Evolutionary conservation across 2,797 vertebrate genomes (phyloP).

Genomic region (Tangara arthus): DNA sequence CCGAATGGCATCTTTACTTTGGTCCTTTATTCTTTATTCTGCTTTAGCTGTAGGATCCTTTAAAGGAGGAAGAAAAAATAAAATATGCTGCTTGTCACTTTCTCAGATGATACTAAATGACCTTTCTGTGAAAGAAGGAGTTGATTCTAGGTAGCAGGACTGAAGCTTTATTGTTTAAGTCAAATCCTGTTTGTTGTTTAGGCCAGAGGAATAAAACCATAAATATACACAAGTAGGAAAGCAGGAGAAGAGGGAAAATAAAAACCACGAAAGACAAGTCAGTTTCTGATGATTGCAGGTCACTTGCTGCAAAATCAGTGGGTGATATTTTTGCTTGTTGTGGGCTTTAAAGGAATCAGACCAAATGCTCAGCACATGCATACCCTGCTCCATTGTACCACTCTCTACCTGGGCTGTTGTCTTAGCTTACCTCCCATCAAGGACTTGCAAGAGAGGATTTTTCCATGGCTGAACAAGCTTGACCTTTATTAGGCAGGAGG

Average conservation of each 20-base stretch:
- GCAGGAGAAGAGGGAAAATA: background rate
- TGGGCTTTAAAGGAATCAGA: background rate
- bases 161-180: background rate
- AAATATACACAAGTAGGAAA: background rate
- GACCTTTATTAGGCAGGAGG: background rate
- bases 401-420: background rate
- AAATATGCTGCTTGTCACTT: background rate
- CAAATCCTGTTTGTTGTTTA: background rate
- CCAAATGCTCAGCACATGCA: background rate
- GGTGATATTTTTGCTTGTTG: background rate
- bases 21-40: background rate
- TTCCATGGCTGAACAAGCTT: background rate
- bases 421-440: background rate
- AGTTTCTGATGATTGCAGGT: background rate
- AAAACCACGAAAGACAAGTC: rapidly evolving
- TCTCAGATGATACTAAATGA: background rate
- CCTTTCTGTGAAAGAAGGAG: background rate
- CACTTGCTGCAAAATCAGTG: background rate
- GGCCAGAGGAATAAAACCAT: background rate
- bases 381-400: background rate
- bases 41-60: background rate
- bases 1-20: background rate
- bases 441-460: background rate
- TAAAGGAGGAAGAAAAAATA: background rate
- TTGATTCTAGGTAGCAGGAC: background rate